Evolutionary conservation across 2,797 vertebrate genomes (phyloP), one percentile per base, ranked within the genome.

Genomic region (Chloroceryle inda): DNA sequence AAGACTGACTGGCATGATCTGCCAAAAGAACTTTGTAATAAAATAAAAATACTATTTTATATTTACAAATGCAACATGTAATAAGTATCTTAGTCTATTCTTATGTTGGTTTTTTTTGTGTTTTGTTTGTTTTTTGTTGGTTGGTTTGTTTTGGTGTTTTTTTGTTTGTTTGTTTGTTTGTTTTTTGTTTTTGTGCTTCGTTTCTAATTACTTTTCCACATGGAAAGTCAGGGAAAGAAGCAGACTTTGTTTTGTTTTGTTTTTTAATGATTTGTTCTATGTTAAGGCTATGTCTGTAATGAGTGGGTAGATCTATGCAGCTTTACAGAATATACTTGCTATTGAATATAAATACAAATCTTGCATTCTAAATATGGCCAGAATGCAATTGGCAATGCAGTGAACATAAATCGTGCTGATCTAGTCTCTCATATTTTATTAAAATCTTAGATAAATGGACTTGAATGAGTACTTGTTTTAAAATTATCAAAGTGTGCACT

Each of bases 391-490:
- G 52, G 24, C 29, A 67, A 19, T 6, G 11, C 31, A 73, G 7
- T 47, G 50, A 84, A 22, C 35, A 53, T 59, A 92, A 89, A 92
- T 95, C 45, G 59, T 69, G 44, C 50, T 88, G 83, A 69, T 85
- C 22, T 38, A 62, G 42, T 38, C 11, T 9, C 45, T 93, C 55
- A 81, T 92, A 33, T 78, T 92, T 96, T 95, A 96, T 88, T 95
- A 59, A 94, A 69, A 33, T 53, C 31, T 72, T 75, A 84, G 50
- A 62, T 76, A 92, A 93, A 95, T 76, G 55, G 47, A 58, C 38
- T 74, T 74, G 89, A 68, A 80, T 77, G 49, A 83, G 68, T 44
- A 42, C 82, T 95, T 77, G 71, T 45, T 83, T 88, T 92, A 76
- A 77, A 94, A 89, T 62, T 72, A 81, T 75, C 53, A 31, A 85